These are phyloP conservation scores for Cichladusa arquata DNA, from an alignment of 2,113 vertebrate species.

Conservation along the genomic window DNA sequence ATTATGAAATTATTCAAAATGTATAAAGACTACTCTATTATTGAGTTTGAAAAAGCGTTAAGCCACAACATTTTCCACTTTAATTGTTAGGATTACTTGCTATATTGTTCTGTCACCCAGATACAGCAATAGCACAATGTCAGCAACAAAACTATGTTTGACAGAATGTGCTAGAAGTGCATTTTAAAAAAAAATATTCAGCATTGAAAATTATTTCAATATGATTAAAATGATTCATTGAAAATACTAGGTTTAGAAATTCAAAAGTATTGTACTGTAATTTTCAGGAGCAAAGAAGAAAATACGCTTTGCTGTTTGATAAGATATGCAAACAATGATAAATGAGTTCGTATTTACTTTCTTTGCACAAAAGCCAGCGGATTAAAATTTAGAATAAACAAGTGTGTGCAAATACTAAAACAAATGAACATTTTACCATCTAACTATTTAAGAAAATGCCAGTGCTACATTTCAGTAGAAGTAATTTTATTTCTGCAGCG, in stretches of 20 bases:
- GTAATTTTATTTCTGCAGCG: not conserved
- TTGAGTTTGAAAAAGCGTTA: not conserved
- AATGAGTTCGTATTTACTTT: constrained; percentile 39
- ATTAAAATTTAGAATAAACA: not conserved
- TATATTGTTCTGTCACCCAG: not conserved
- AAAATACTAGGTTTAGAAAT: constrained; percentile 20
- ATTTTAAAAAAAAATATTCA: not conserved
- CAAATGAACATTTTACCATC: not conserved
- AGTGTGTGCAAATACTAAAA: not conserved
- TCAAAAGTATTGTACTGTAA: not conserved
- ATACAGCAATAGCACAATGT: not conserved
- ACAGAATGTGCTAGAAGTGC: not conserved
- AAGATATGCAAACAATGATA: constrained; percentile 43
- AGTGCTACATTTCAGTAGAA: not conserved
- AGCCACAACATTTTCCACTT: not conserved
- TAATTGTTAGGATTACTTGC: not conserved
- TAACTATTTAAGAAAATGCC: not conserved
- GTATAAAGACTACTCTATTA: not conserved
- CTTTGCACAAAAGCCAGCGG: not conserved
- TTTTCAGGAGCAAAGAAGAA: constrained; percentile 24
- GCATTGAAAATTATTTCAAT: not conserved
- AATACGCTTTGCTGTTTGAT: not conserved
- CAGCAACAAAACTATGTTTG: not conserved
- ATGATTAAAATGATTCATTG: not conserved
- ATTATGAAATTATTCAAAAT: not conserved